These are phyloP conservation scores for Gulo gulo DNA, from an alignment of 2,113 vertebrate genomes.

Conservation along the genomic window DNA sequence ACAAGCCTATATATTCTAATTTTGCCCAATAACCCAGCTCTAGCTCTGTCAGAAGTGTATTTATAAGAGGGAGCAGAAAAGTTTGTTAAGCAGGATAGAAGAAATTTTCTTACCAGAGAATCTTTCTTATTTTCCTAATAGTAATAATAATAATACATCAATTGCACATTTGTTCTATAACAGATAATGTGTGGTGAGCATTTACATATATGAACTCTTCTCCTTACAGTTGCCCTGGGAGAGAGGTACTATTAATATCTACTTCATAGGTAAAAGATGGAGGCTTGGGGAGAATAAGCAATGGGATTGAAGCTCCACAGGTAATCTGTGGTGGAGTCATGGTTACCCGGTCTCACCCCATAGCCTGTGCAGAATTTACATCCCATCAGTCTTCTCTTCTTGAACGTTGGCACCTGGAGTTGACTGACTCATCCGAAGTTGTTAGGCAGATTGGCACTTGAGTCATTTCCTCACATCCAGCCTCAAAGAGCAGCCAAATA, in stretches of 20 bases:
- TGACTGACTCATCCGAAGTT: background rate
- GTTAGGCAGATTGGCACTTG: background rate
- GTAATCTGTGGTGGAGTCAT: too few relatives aligned
- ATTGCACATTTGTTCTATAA: background rate
- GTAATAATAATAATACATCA: background rate
- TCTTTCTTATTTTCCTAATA: background rate
- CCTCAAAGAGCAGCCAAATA: background rate
- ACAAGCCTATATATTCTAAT: background rate
- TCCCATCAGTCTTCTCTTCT: background rate
- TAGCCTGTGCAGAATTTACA: background rate
- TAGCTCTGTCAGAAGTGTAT: background rate
- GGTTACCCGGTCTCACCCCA: background rate
- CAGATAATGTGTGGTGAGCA: background rate
- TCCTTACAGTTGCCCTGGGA: background rate
- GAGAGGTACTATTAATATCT: background rate
- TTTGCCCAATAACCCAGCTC: background rate
- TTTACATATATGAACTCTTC: background rate
- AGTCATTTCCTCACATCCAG: background rate
- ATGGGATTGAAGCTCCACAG: background rate
- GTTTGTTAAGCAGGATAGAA: background rate
- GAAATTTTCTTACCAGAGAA: background rate
- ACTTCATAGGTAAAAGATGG: background rate
- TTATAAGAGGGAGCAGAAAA: background rate
- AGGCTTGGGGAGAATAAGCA: background rate
- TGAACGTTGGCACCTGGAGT: background rate